Percentiles rank a stretch among this genome's conserved stretches.
Conservation (phyloP, 64 coral and sea anemone species). For the Montipora cactus region DNA sequence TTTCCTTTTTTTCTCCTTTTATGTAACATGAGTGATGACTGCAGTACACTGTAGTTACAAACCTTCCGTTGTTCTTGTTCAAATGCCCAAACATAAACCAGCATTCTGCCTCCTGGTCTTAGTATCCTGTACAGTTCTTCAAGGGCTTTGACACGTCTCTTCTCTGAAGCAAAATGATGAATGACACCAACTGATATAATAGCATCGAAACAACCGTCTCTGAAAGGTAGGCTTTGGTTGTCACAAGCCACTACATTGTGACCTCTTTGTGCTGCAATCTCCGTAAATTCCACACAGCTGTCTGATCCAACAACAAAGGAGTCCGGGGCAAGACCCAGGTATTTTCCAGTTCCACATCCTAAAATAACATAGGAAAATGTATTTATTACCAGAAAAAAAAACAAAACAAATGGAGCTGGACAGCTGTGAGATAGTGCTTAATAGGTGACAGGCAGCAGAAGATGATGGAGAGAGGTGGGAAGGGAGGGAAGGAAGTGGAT, state of each 20-base stretch:
- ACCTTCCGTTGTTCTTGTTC: constrained; percentile 97
- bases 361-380: neutral
- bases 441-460: too few relatives aligned
- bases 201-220: constrained; percentile 78
- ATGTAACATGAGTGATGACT: too few relatives aligned
- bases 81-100: constrained; percentile 95
- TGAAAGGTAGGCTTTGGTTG: constrained; percentile 89
- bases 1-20: too few relatives aligned
- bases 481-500: too few relatives aligned
- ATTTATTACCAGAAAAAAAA: neutral
- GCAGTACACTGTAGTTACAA: neutral
- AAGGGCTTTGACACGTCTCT: constrained; percentile 80
- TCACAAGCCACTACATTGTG: constrained; percentile 84
- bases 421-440: too few relatives aligned
- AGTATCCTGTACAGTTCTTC: constrained; percentile 86
- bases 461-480: too few relatives aligned
- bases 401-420: too few relatives aligned
- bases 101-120: constrained; percentile 84
- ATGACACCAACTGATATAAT: constrained; percentile 98
- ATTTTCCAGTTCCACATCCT: constrained; percentile 96
- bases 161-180: constrained; percentile 92
- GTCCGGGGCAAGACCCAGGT: constrained; percentile 72
- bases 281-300: constrained; percentile 70
- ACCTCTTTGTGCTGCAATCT: constrained; percentile 78
- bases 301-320: constrained; percentile 82